phyloP scores from a whole-genome alignment of 2,113 vertebrate species.

The Chloropsis hardwickii region DNA sequence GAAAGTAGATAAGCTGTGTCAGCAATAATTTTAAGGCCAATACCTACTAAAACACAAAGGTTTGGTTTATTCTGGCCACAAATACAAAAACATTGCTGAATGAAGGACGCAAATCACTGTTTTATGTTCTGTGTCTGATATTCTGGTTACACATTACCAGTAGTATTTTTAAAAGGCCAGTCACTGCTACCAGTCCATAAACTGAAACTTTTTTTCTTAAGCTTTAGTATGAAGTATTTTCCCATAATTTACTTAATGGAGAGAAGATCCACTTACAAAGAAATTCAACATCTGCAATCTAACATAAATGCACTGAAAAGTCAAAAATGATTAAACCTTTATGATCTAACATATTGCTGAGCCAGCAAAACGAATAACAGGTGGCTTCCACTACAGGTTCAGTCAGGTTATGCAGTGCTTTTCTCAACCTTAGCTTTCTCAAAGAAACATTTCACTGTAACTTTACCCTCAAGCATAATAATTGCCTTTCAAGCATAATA shows the following conservation, averaged over 20 bases:
- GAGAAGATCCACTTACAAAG: conserved; percentile 30
- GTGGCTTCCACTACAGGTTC: conserved; percentile 35
- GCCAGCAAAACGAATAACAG: conserved; percentile 36
- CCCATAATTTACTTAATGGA: conserved; percentile 35
- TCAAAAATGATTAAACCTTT: conserved; percentile 37
- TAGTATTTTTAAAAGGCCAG: background rate
- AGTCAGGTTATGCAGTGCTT: background rate
- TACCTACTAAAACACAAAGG: background rate
- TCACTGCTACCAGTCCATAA: background rate
- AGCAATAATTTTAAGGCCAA: background rate
- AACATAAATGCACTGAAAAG: conserved; percentile 33
- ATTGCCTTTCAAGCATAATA: conserved; percentile 18
- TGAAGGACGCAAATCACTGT: background rate
- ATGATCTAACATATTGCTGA: conserved; percentile 25
- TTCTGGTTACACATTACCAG: background rate
- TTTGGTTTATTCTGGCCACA: background rate
- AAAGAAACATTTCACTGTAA: background rate
- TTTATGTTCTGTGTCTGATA: background rate
- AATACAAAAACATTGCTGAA: background rate
- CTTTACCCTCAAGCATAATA: background rate
- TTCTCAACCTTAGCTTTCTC: background rate
- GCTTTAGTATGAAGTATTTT: conserved; percentile 33
- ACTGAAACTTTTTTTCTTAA: background rate
- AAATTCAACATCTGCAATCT: conserved; percentile 4
- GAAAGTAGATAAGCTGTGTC: background rate